Evolutionary conservation across 2,888 invertebrate species (phyloP), one percentile per base, ranked within the genome.

Genomic region (Ganaspis brasiliensis): DNA sequence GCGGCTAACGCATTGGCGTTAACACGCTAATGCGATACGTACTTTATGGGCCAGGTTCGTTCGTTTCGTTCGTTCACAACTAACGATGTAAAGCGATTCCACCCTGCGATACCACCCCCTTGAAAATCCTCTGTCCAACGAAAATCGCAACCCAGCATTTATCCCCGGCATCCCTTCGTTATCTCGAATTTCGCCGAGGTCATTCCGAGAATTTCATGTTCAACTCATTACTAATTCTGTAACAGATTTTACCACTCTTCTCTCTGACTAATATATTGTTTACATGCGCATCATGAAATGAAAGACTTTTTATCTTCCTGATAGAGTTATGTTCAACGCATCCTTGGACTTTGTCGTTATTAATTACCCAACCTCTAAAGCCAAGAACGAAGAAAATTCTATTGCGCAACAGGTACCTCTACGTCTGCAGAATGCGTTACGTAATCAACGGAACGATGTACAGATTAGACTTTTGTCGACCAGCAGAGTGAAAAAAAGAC

Each of bases 331-430:
- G 45, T 67, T 80, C 81, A 77, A 73, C 82, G 79, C 87, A 89
- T 90, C 89, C 90, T 91, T 90, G 90, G 90, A 89, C 89, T 88
- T 86, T 88, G 89, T 88, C 86, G 87, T 88, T 88, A 90, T 90
- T 90, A 90, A 90, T 90, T 91, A 90, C 87, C 88, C 87, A 89
- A 89, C 89, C 89, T 89, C 87, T 85, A 86, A 87, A 88, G 88
- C 84, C 87, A 88, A 86, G 87, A 88, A 88, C 87, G 87, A 88
- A 88, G 89, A 89, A 89, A 89, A 88, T 83, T 84, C 82, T 82
- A 86, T 91, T 90, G 88, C 88, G 90, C 90, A 90, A 91, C 89
- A 89, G 89, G 89, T 89, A 87, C 84, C 82, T 78, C 83, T 84
- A 82, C 86, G 86, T 86, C 86, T 87, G 85, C 83, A 79, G 56